Conservation (phyloP, 2,888 invertebrate genomes). For the Drosophila algonquin region DNA sequence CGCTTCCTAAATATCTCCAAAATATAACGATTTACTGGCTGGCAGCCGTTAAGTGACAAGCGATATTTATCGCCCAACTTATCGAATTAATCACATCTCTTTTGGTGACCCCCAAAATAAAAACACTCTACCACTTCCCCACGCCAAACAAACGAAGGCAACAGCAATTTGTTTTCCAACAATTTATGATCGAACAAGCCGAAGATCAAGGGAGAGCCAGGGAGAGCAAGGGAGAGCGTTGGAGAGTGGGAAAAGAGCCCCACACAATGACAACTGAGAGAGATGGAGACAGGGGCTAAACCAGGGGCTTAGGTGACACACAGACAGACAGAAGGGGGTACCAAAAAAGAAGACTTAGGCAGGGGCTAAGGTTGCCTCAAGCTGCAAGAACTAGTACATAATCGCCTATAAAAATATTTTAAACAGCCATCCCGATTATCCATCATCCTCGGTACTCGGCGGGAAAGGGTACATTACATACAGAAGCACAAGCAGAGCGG, state of each 20-base stretch:
- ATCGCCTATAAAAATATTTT: no score
- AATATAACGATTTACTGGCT: conserved; percentile 27
- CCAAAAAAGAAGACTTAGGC: not conserved
- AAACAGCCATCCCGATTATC: no score
- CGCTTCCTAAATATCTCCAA: not conserved
- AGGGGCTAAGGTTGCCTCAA: not conserved
- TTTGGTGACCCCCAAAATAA: not conserved
- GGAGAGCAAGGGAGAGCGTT: not conserved
- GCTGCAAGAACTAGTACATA: no score
- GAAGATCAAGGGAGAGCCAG: conserved; percentile 14
- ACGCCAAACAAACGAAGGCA: not conserved
- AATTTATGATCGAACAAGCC: conserved; percentile 31
- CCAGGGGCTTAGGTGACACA: not conserved
- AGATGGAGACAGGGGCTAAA: not conserved
- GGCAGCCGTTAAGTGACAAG: conserved; percentile 24
- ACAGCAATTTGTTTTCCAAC: conserved; percentile 38
- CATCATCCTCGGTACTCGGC: not conserved
- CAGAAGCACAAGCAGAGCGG: not conserved
- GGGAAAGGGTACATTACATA: no score
- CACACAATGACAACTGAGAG: not conserved
- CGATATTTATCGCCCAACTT: conserved; percentile 35
- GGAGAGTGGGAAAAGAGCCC: not conserved
- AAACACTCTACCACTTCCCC: not conserved
- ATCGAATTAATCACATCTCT: conserved; percentile 39
- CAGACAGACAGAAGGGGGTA: not conserved